phyloP scores from a whole-genome alignment of 2,888 invertebrate genomes.

The Rhorus exstirpatorius region DNA sequence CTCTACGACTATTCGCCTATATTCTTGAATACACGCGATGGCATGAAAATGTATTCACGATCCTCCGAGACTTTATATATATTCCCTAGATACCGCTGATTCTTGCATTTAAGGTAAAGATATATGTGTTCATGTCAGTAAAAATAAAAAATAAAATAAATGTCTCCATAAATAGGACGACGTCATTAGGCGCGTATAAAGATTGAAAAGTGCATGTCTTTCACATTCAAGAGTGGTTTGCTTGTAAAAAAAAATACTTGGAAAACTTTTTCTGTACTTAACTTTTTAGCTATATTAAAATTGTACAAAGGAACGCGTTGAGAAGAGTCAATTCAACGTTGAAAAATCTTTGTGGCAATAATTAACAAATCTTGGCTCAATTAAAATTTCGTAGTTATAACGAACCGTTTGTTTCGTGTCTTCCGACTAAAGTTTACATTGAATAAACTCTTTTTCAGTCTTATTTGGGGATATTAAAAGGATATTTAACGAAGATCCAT shows the following conservation, averaged over 20 bases:
- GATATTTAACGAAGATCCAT: no score
- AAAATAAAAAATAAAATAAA: slow-evolving; percentile 15
- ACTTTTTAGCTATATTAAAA: background rate
- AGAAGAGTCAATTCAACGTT: background rate
- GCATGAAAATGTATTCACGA: slow-evolving; percentile 58
- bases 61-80: slow-evolving; percentile 31
- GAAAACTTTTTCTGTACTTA: background rate
- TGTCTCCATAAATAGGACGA: slow-evolving; percentile 20
- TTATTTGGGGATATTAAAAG: no score
- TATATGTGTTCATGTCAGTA: background rate
- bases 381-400: background rate
- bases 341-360: background rate
- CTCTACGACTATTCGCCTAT: slow-evolving; percentile 12
- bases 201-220: background rate
- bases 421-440: background rate
- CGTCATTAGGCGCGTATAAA: slow-evolving; percentile 17
- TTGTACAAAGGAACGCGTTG: background rate
- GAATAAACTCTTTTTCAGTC: no score
- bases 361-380: background rate
- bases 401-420: background rate
- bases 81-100: slow-evolving; percentile 24
- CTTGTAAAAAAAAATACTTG: background rate
- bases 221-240: background rate
- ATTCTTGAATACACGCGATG: slow-evolving; percentile 26
- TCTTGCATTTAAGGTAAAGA: background rate